Base-by-base conservation (phyloP, 2,888 invertebrate genomes). In the Lottia gigantea region DNA sequence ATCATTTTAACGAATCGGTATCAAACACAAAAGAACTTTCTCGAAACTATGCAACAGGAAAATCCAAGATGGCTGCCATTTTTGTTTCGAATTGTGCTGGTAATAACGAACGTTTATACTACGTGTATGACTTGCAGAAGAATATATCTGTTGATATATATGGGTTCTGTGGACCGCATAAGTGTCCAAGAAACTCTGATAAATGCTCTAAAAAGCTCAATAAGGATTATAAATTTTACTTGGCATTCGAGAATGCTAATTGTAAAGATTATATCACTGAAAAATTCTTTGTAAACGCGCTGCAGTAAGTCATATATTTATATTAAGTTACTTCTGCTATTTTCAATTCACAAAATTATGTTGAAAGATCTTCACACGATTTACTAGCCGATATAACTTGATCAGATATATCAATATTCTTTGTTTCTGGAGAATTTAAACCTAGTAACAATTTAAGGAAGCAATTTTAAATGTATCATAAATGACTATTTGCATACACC, bases 81-180 rank as follows among this genome's bases (percentile, higher is more conserved):
- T 97, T 98, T 89, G 97, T 97, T 70, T 97, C 97, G 49, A 98
- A 98, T 90, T 98, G 98, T 87, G 95, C 94, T 77, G 95, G 97
- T 1, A 92, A 94, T 67, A 97, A 98, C 88, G 93, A 93, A 6
- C 92, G 97, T 14, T 90, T 96, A 76, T 93, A 94, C 78, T 97
- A 94, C 89, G 97, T 96, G 11, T 92, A 72, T 92, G 77, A 94
- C 94, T 77, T 98, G 69, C 91, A 93, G 77, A 95, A 95, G 87
- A 91, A 94, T 89, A 95, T 98, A 79, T 91, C 93, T 40, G 85
- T 87, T 15, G 85, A 88, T 68, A 80, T 87, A 14, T 87, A 81
- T 71, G 88, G 88, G 14, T 73, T 66, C 12, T 87, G 88, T 72
- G 87, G 88, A 0, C 72, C 77, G 16, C 68, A 67, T 8, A 65